Conservation (phyloP, 1,140 invertebrate genomes). For the Eciton burchellii region DNA sequence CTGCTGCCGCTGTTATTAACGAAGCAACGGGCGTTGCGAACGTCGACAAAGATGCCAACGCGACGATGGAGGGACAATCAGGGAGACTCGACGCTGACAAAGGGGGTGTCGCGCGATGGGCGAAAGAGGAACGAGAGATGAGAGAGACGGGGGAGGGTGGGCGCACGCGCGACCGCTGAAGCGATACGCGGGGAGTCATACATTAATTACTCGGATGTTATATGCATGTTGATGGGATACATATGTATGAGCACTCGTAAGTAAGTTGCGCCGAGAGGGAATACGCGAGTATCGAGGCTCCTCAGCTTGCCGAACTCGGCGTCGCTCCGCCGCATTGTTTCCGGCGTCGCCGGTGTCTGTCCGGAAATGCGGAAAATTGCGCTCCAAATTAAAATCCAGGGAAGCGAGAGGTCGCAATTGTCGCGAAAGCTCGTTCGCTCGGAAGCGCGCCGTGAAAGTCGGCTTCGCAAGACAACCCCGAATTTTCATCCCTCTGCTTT, state of each 20-base stretch:
- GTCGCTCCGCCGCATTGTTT: constrained; percentile 34
- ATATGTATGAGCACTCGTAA: constrained; percentile 73
- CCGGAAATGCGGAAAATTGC: constrained; percentile 47
- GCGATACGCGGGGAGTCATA: constrained; percentile 59
- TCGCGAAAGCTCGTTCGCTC: constrained; percentile 30
- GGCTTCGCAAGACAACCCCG: neutral
- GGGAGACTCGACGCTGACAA: constrained; percentile 21
- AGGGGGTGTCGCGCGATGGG: neutral
- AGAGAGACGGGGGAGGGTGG: neutral
- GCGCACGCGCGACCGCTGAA: neutral
- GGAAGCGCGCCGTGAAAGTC: neutral
- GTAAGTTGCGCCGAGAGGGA: constrained; percentile 62
- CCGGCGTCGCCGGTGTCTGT: constrained; percentile 41
- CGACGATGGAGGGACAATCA: constrained; percentile 20
- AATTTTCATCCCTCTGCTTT: neutral
- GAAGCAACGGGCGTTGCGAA: neutral
- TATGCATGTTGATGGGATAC: constrained; percentile 74
- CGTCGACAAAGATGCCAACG: constrained; percentile 7
- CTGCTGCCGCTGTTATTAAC: constrained; percentile 39
- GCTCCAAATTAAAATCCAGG: constrained; percentile 39
- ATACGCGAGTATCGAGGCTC: constrained; percentile 57
- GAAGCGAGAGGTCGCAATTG: constrained; percentile 23
- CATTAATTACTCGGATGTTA: constrained; percentile 76
- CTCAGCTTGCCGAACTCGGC: constrained; percentile 34
- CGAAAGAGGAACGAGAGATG: neutral